phyloP scores from a whole-genome alignment of 2,113 vertebrate genomes.

The Pluvianellus socialis region DNA sequence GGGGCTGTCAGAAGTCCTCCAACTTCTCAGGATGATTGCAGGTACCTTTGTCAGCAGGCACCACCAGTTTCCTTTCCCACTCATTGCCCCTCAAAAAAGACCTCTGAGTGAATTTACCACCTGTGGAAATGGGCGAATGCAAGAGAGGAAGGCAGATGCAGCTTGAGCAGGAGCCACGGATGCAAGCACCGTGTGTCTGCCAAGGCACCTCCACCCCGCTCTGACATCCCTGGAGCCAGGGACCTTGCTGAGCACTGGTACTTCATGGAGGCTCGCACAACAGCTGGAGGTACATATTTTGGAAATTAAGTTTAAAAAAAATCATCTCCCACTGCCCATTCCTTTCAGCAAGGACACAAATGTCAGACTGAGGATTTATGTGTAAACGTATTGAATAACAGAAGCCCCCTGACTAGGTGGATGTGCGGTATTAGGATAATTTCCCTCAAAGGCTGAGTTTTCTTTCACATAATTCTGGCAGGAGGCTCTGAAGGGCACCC shows the following conservation, averaged over 20 bases:
- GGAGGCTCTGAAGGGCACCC: background rate
- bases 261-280: background rate
- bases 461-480: background rate
- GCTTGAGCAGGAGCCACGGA: background rate
- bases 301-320: background rate
- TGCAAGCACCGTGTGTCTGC: background rate
- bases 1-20: background rate
- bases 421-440: background rate
- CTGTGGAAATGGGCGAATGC: background rate
- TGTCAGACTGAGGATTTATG: background rate
- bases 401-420: background rate
- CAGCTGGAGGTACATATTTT: background rate
- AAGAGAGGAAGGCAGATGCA: background rate
- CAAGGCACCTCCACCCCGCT: fast-evolving
- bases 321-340: background rate
- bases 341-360: background rate
- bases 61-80: background rate
- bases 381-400: background rate
- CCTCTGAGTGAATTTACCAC: background rate
- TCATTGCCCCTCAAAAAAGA: background rate
- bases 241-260: background rate
- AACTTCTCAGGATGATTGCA: background rate
- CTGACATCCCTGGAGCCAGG: background rate
- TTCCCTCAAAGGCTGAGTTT: background rate
- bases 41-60: background rate